A percentile compares a stretch with the other conserved stretches of the same genome.
Conservation (phyloP, 2,113 vertebrate genomes). For the Drymodes brunneopygia region DNA sequence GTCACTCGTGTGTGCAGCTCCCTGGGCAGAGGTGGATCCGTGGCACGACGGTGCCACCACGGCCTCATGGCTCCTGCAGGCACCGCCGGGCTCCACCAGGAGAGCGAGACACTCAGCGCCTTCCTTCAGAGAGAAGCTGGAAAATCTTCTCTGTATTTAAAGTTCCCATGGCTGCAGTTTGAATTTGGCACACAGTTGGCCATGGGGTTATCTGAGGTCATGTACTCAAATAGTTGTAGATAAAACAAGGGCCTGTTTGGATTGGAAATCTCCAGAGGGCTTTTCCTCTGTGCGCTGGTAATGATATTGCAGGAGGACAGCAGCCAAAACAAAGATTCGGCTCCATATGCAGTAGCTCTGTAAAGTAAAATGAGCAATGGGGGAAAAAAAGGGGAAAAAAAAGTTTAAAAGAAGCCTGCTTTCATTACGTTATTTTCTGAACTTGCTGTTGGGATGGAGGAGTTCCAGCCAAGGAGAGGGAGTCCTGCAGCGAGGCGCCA, state of each 20-base stretch:
- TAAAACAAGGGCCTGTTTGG: conserved; percentile 65
- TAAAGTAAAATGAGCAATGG: conserved; percentile 34
- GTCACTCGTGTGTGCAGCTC: not conserved
- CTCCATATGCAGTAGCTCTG: conserved; percentile 38
- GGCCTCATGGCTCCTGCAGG: fast-evolving
- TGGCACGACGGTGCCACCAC: fast-evolving
- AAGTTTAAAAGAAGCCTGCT: not conserved
- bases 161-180: conserved; percentile 63
- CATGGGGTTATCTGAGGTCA: conserved; percentile 58
- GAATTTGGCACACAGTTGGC: conserved; percentile 27
- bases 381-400: not conserved
- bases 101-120: not conserved
- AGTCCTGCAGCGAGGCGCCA: not conserved
- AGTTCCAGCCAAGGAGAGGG: not conserved
- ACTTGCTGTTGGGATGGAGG: not conserved
- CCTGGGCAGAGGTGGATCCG: fast-evolving
- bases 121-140: not conserved
- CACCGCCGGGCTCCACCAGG: fast-evolving
- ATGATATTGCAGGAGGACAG: conserved; percentile 7
- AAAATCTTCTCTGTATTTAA: conserved; percentile 29
- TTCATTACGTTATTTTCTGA: conserved; percentile 38
- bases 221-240: conserved; percentile 59
- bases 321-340: conserved; percentile 47
- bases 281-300: conserved; percentile 28
- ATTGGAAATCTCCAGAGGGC: conserved; percentile 63